These are phyloP conservation scores for Gallinago nigripennis DNA, from an alignment of 2,797 vertebrate species.

Conservation along the genomic window DNA sequence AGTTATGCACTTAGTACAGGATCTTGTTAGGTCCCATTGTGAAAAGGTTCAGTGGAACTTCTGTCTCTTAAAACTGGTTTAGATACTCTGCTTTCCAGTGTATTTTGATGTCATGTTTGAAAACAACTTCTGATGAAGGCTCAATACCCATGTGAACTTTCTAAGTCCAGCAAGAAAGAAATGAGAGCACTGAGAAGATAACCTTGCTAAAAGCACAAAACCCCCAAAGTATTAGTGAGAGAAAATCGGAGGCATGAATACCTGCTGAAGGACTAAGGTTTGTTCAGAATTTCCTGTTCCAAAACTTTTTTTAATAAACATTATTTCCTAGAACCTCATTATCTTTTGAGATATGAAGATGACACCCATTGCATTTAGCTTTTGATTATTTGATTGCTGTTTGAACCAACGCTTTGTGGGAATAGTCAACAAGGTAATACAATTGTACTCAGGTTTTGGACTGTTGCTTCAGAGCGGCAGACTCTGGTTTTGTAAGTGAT, in stretches of 20 bases:
- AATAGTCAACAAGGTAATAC: background rate
- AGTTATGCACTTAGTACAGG: background rate
- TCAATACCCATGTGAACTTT: background rate
- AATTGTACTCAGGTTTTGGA: background rate
- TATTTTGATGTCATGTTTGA: background rate
- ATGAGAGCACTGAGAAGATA: background rate
- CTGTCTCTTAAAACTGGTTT: background rate
- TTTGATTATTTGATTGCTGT: background rate
- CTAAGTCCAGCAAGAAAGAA: background rate
- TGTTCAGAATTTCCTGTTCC: background rate
- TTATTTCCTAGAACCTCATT: background rate
- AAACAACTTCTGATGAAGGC: background rate
- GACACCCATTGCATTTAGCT: background rate
- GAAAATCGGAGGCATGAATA: background rate
- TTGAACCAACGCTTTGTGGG: background rate
- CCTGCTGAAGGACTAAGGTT: background rate
- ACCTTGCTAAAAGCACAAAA: background rate
- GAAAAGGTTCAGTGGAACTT: background rate
- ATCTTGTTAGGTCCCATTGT: background rate
- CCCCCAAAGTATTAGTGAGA: background rate
- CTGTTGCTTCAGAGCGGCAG: background rate
- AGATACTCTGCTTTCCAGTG: background rate
- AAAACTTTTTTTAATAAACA: background rate
- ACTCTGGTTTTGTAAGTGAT: background rate
- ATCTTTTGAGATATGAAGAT: background rate